Evolutionary conservation across 2,113 vertebrate species (phyloP), one percentile per base, ranked within the genome.

Genomic region (Hippocampus comes): DNA sequence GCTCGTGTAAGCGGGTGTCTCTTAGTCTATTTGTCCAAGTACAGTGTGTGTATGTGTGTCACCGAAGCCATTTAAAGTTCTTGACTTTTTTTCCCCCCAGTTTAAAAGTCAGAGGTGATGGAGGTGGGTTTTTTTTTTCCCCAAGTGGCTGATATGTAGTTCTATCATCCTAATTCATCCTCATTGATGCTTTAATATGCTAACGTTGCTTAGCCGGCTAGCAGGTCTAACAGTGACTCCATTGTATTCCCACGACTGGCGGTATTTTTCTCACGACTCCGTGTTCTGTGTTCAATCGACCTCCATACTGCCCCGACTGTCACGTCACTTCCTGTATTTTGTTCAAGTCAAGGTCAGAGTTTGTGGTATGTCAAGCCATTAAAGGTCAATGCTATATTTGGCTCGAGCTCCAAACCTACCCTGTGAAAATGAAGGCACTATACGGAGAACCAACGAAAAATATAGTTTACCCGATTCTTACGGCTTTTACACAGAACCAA

Each of bases 261-360:
- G 23, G 25, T 80, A 78, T 70, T 74, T 81, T 84, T 82, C 75
- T 75, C 73, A 48, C 79, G 76, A 78, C 78, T 83, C 67, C 68
- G 63, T 11, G 46, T 84, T 76, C 80, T 42, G 17, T 88, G 78
- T 83, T 77, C 78, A 73, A 82, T 75, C 74, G n/a, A 55, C 74
- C 75, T 88, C 79, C 71, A 70, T 5, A 20, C 80, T 76, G 73
- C 73, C 68, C 74, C 74, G 72, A 75, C 76, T 20, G 42, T 75
- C 73, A 79, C 59, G 17, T 87, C 84, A 84, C 81, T 89, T 88
- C 85, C 78, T 74, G 71, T 12, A n/a, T 21, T 55, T n/a, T 21
- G 21, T n/a, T 55, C 3, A 20, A 53, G 18, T 53, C 18, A 8
- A 18, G 49, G 49, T 51, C 49, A 15, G 18, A 6, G 49, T 51